Percentiles rank a stretch among this genome's conserved stretches.
Evolutionary conservation across 2,113 vertebrate genomes (phyloP).

Genomic region (Rhea americana): DNA sequence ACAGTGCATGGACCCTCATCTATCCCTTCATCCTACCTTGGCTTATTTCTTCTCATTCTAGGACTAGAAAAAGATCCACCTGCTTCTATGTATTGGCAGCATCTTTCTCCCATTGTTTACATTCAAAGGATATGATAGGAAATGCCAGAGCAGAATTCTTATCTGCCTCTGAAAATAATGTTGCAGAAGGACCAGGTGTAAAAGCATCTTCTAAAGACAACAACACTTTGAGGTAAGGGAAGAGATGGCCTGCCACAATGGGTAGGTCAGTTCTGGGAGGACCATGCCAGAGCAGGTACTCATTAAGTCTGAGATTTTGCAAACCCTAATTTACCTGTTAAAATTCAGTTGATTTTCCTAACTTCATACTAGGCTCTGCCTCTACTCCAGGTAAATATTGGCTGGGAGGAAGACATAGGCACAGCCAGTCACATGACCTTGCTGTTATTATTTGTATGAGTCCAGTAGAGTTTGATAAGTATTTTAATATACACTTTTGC

Average conservation of each 20-base stretch:
- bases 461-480: background rate
- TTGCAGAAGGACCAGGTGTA: background rate
- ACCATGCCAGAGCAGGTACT: background rate
- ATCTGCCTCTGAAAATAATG: background rate
- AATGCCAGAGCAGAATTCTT: background rate
- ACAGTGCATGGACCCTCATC: background rate
- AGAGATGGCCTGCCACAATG: background rate
- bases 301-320: background rate
- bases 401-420: background rate
- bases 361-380: background rate
- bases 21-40: background rate
- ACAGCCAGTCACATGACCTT: background rate
- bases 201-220: background rate
- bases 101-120: background rate
- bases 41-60: background rate
- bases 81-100: background rate
- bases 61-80: background rate
- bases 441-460: background rate
- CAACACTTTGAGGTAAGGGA: background rate
- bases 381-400: background rate
- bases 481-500: background rate
- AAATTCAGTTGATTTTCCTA: constrained; percentile 3
- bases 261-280: background rate
- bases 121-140: background rate
- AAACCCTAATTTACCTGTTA: constrained; percentile 1